A percentile compares a stretch with the other conserved stretches of the same genome.
These are phyloP conservation scores for Actinia tenebrosa DNA, from an alignment of 64 coral and sea anemone species.

Conservation along the genomic window DNA sequence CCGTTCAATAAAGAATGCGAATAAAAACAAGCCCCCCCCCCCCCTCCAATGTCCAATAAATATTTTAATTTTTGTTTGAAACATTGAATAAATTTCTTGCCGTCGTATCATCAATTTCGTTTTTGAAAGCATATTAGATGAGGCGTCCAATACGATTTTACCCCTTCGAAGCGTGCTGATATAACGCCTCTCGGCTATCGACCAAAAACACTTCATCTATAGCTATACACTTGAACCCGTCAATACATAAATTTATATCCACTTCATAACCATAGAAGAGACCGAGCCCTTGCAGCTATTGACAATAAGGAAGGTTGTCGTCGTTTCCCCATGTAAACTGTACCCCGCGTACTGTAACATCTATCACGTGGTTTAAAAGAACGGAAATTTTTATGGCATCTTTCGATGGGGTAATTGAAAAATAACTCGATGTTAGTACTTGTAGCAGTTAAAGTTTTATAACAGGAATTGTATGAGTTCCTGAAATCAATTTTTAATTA, in stretches of 20 bases:
- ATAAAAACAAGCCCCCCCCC: too few relatives aligned
- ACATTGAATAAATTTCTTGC: not conserved
- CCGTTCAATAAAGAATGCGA: too few relatives aligned
- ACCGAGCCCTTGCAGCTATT: not conserved
- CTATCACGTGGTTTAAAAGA: not conserved
- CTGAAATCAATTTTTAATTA: not conserved
- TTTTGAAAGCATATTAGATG: not conserved
- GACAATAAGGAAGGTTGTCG: not conserved
- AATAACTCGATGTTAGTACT: not conserved
- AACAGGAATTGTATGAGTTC: not conserved
- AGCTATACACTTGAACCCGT: not conserved
- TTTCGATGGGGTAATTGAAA: not conserved
- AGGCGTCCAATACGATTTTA: not conserved
- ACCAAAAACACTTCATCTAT: not conserved
- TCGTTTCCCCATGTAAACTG: not conserved
- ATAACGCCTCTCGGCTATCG: not conserved
- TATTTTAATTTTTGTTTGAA: not conserved
- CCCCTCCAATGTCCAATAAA: not conserved
- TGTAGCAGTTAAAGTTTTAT: slow-evolving; percentile 11
- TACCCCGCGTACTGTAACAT: not conserved
- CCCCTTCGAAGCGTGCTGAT: not conserved
- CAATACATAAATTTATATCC: not conserved
- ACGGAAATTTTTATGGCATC: not conserved
- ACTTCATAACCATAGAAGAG: not conserved
- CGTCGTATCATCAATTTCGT: not conserved